Evolutionary conservation across 1,140 invertebrate species (phyloP).

Genomic region (Apis laboriosa): DNA sequence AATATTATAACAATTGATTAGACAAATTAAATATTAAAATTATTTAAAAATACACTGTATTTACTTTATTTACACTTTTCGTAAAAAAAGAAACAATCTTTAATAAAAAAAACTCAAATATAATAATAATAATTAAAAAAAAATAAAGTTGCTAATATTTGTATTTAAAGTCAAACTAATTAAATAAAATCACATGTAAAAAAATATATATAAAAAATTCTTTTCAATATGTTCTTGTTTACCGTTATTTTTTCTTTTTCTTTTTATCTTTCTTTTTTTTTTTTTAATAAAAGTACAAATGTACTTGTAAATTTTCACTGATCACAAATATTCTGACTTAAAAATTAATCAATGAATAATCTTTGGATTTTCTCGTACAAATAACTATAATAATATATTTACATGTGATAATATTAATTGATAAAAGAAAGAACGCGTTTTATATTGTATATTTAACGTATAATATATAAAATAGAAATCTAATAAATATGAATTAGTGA

Average conservation of each 20-base stretch:
- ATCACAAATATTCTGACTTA: not conserved
- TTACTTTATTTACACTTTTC: no score
- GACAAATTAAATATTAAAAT: not conserved
- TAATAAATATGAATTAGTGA: not conserved
- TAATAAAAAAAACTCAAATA: no score
- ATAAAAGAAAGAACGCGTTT: not conserved
- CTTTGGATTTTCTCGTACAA: not conserved
- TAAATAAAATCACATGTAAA: slow-evolving; percentile 21
- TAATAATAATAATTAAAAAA: not conserved
- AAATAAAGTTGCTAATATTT: not conserved
- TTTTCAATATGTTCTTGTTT: slow-evolving; percentile 24
- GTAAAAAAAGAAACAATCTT: not conserved
- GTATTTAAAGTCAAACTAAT: not conserved
- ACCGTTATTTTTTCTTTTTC: slow-evolving; percentile 14
- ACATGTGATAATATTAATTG: not conserved
- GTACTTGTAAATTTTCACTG: slow-evolving; percentile 13
- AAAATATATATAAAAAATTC: slow-evolving; percentile 28
- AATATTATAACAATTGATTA: not conserved
- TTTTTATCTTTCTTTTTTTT: slow-evolving; percentile 3
- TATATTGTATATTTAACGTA: not conserved
- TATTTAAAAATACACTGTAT: not conserved
- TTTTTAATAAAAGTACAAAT: slow-evolving; percentile 28
- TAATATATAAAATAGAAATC: not conserved
- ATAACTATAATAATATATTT: not conserved
- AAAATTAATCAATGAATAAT: slow-evolving; percentile 24